Conservation (phyloP, 2,888 invertebrate species). For the Nectonema munidae region DNA sequence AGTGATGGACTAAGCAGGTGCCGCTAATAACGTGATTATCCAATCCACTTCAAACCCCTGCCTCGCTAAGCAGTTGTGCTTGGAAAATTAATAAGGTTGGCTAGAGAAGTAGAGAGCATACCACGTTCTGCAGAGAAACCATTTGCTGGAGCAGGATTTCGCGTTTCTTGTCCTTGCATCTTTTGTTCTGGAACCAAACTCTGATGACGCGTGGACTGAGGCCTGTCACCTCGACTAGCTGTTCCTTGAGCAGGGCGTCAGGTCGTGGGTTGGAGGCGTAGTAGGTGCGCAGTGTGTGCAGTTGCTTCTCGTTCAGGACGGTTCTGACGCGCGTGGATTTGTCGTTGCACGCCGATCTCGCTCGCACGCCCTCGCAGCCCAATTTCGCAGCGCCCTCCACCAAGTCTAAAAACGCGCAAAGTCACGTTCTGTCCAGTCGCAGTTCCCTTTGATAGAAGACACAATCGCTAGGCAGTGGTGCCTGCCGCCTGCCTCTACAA, state of each 20-base stretch:
- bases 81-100: no score
- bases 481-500: no score
- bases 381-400: neutral
- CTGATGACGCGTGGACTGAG: slow-evolving; percentile 82
- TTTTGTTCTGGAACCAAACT: slow-evolving; percentile 84
- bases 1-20: no score
- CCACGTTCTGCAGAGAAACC: slow-evolving; percentile 74
- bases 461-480: slow-evolving; percentile 13
- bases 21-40: no score
- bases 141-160: slow-evolving; percentile 82
- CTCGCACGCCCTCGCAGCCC: neutral
- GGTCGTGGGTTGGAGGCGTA: slow-evolving; percentile 89
- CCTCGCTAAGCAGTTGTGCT: no score
- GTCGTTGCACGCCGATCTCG: no score
- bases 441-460: neutral
- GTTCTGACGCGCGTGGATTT: slow-evolving; percentile 94
- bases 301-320: slow-evolving; percentile 85
- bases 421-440: neutral
- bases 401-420: neutral
- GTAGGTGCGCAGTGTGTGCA: slow-evolving; percentile 79
- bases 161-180: slow-evolving; percentile 87
- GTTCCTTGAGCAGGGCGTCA: slow-evolving; percentile 95
- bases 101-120: slow-evolving; percentile 25
- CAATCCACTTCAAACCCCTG: no score
- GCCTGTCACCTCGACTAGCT: slow-evolving; percentile 89